These are phyloP conservation scores for Physella acuta DNA, from an alignment of 1,140 invertebrate genomes.

Conservation along the genomic window DNA sequence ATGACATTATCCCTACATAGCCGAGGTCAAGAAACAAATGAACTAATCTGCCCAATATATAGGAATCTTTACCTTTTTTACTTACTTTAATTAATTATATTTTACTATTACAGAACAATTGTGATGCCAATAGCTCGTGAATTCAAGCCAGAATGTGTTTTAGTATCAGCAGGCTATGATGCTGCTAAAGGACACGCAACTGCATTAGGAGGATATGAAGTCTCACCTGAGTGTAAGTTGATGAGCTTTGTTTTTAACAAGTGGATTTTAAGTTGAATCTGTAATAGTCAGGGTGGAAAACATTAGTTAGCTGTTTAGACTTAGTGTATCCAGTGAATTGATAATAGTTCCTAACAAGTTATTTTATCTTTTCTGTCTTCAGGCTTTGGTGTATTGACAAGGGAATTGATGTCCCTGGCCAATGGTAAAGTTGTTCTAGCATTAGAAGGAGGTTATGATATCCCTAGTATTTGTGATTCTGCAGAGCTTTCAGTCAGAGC, in stretches of 20 bases:
- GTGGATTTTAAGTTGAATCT: too few species aligned
- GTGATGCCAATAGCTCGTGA: slow-evolving; percentile 65
- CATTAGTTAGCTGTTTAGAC: too few species aligned
- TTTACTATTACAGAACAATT: slow-evolving; percentile 62
- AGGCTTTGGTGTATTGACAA: slow-evolving; percentile 93
- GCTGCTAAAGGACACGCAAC: slow-evolving; percentile 91
- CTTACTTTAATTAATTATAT: too few species aligned
- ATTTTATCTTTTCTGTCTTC: neutral
- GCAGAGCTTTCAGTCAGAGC: slow-evolving; percentile 94
- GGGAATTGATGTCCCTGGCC: slow-evolving; percentile 86
- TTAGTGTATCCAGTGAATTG: too few species aligned
- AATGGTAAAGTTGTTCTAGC: slow-evolving; percentile 75
- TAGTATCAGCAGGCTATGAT: slow-evolving; percentile 98
- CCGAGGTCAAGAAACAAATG: too few species aligned
- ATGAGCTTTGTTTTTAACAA: too few species aligned
- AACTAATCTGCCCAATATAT: too few species aligned
- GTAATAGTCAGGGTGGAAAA: too few species aligned
- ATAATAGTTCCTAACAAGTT: too few species aligned
- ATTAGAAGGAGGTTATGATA: slow-evolving; percentile 82
- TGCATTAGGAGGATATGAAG: slow-evolving; percentile 90
- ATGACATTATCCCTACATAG: too few species aligned
- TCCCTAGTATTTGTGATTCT: slow-evolving; percentile 93
- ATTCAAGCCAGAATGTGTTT: slow-evolving; percentile 90
- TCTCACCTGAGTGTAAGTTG: slow-evolving; percentile 81
- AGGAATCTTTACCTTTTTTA: too few species aligned